A percentile compares a stretch with the other conserved stretches of the same genome.
These are phyloP conservation scores for Deroptyus accipitrinus DNA, from an alignment of 2,113 vertebrate genomes.

Conservation along the genomic window DNA sequence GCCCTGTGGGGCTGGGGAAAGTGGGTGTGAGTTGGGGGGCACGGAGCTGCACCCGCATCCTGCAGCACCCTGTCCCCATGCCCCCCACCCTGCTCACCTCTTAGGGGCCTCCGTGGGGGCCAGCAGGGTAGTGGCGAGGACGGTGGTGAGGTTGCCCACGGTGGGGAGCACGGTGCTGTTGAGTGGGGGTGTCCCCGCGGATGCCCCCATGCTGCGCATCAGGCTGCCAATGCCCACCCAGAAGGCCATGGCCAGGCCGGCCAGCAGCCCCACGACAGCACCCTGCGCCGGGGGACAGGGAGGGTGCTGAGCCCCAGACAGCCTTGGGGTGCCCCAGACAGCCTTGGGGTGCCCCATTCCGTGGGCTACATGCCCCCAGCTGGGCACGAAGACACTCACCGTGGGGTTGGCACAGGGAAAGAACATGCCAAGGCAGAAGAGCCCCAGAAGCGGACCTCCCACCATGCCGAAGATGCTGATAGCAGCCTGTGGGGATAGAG, in stretches of 20 bases:
- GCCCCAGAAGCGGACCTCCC: constrained; percentile 89
- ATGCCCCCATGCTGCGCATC: constrained; percentile 6
- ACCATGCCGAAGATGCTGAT: constrained; percentile 98
- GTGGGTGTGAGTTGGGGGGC: neutral
- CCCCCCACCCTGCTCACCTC: constrained; percentile 51
- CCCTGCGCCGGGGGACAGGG: constrained; percentile 72
- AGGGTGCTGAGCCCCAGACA: fast-evolving
- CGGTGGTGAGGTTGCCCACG: constrained; percentile 69
- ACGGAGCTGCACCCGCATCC: neutral
- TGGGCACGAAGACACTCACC: constrained; percentile 71
- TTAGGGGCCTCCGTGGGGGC: constrained; percentile 22
- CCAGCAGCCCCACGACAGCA: constrained; percentile 80
- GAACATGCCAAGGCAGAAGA: constrained; percentile 96
- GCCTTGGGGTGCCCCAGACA: neutral
- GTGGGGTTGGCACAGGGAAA: constrained; percentile 91
- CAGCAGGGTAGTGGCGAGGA: constrained; percentile 67
- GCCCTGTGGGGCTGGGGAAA: constrained; percentile 75
- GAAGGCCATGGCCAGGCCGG: constrained; percentile 90
- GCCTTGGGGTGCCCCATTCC: neutral
- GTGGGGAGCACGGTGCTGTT: constrained; percentile 57
- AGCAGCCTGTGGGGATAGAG: constrained; percentile 78
- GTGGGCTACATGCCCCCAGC: neutral
- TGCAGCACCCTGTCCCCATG: fast-evolving
- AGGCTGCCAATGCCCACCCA: constrained; percentile 92
- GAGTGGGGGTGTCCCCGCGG: neutral